phyloP scores from a whole-genome alignment of 2,113 vertebrate species.

The Epinephelus fuscoguttatus region DNA sequence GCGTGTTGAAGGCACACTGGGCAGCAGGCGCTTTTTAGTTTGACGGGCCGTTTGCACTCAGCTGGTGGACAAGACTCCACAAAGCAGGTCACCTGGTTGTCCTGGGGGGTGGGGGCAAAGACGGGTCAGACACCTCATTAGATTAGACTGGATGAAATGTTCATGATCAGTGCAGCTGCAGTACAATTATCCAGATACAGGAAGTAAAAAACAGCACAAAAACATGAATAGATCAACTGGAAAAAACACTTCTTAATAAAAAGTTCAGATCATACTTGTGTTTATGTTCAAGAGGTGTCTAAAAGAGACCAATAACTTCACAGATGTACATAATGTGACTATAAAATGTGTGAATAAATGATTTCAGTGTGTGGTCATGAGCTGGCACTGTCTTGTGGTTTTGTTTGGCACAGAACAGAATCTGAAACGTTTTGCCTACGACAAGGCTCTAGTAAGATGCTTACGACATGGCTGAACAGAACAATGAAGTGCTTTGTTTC shows the following conservation, averaged over 20 bases:
- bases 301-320: neutral
- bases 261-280: neutral
- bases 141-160: conserved; percentile 25
- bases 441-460: neutral
- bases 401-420: conserved; percentile 6
- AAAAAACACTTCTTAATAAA: neutral
- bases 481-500: conserved; percentile 26
- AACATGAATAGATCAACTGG: neutral
- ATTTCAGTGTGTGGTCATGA: neutral
- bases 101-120: conserved; percentile 75
- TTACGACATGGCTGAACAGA: neutral
- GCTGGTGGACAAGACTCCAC: conserved; percentile 89
- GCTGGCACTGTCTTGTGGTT: neutral
- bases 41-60: conserved; percentile 85
- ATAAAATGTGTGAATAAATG: neutral
- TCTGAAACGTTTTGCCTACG: neutral
- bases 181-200: too few relatives aligned
- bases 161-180: neutral
- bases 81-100: conserved; percentile 94
- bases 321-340: neutral
- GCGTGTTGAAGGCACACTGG: conserved; percentile 84
- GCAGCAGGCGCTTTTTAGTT: conserved; percentile 90
- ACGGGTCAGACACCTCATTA: conserved; percentile 13
- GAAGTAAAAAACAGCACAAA: neutral
- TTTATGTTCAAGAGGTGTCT: neutral